phyloP scores from a whole-genome alignment of 2,888 invertebrate genomes.

The Nesidiocoris tenuis region DNA sequence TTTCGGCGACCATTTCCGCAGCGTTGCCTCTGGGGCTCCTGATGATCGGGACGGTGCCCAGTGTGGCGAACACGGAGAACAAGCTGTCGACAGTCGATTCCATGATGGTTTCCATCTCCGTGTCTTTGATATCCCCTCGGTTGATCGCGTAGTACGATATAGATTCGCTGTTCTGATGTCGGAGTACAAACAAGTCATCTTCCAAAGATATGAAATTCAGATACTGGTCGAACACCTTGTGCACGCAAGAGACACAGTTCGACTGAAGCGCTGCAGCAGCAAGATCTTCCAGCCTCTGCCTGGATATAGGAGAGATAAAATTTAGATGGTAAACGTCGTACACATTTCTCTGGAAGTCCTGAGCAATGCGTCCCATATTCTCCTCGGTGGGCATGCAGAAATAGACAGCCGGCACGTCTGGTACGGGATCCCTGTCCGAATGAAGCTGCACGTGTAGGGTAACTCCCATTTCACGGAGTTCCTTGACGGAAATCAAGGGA shows the following conservation, averaged over 20 bases:
- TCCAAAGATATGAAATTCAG: constrained; percentile 97
- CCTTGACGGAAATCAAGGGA: constrained; percentile 91
- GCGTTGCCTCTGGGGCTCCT: constrained; percentile 92
- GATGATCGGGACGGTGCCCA: constrained; percentile 89
- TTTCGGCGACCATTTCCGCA: constrained; percentile 97
- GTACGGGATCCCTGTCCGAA: constrained; percentile 87
- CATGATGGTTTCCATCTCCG: constrained; percentile 92
- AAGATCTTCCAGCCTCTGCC: constrained; percentile 91
- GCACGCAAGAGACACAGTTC: constrained; percentile 86
- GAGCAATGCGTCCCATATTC: constrained; percentile 89
- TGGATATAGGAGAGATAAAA: constrained; percentile 91
- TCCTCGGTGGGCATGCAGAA: constrained; percentile 96
- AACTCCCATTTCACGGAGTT: constrained; percentile 91
- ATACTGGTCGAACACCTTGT: constrained; percentile 97
- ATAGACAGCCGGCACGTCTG: constrained; percentile 98
- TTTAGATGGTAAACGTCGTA: constrained; percentile 96
- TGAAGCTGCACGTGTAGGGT: constrained; percentile 95
- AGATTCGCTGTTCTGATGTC: constrained; percentile 87
- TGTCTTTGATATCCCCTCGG: constrained; percentile 88
- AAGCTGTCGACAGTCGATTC: constrained; percentile 93
- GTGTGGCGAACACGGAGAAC: constrained; percentile 95
- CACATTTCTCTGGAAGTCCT: constrained; percentile 81
- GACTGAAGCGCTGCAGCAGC: constrained; percentile 89
- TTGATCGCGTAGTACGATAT: constrained; percentile 96
- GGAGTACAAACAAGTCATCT: constrained; percentile 92